These are phyloP conservation scores for Ips typographus DNA, from an alignment of 1,140 invertebrate genomes.

Conservation along the genomic window DNA sequence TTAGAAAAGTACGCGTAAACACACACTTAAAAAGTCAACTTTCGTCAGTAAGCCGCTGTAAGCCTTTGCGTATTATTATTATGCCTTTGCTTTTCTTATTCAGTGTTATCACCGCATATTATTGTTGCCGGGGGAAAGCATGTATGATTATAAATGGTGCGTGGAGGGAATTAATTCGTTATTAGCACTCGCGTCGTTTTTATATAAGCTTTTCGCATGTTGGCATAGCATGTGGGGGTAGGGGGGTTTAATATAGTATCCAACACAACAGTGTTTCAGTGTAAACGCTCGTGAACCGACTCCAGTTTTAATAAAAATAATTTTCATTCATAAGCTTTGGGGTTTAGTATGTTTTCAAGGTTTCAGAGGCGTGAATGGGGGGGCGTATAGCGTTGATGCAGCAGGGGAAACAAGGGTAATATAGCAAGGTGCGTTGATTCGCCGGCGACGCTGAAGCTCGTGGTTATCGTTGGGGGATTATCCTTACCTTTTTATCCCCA, in stretches of 20 bases:
- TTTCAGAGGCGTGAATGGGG: constrained; percentile 7
- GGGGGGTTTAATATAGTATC: constrained; percentile 11
- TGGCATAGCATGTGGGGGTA: constrained; percentile 20
- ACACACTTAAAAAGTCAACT: too few species aligned
- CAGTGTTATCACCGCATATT: not conserved
- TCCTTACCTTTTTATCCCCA: constrained; percentile 51
- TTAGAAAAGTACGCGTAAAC: not conserved
- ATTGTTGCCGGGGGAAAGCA: not conserved
- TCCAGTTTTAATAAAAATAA: constrained; percentile 14
- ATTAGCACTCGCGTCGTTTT: not conserved
- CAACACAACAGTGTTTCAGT: constrained; percentile 8
- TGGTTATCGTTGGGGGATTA: constrained; percentile 49
- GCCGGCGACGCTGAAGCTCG: constrained; percentile 53
- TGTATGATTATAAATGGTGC: too few species aligned
- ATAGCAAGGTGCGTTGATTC: constrained; percentile 28
- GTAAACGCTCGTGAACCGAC: constrained; percentile 37
- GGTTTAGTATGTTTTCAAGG: constrained; percentile 26
- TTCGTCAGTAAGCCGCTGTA: not conserved
- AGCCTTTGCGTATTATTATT: constrained; percentile 2
- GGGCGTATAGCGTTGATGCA: constrained; percentile 8
- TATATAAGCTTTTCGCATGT: constrained; percentile 13
- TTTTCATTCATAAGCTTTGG: constrained; percentile 25
- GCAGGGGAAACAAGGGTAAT: constrained; percentile 16
- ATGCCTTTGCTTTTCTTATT: constrained; percentile 12
- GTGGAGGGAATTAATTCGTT: too few species aligned